phyloP scores from a whole-genome alignment of 2,113 vertebrate species.

The Felis catus region DNA sequence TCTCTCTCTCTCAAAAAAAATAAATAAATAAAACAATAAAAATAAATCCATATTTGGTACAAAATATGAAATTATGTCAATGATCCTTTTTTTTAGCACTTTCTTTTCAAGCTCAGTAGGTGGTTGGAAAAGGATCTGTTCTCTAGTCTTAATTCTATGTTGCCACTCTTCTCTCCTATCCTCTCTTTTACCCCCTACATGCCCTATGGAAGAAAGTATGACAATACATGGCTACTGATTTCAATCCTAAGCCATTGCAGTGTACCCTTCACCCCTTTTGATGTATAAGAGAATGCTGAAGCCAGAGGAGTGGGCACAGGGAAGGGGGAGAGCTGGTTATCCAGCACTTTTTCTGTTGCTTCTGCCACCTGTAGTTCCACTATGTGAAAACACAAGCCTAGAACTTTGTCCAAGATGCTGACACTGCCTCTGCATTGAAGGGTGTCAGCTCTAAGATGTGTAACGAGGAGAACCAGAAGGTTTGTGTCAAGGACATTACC shows the following conservation, averaged over 20 bases:
- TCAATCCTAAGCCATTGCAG: constrained; percentile 85
- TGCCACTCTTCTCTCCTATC: not conserved
- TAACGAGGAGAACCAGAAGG: constrained; percentile 84
- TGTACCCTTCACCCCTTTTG: constrained; percentile 85
- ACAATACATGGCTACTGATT: constrained; percentile 88
- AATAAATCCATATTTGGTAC: not conserved
- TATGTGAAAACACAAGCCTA: constrained; percentile 81
- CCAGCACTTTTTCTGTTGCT: constrained; percentile 49
- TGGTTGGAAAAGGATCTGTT: not conserved
- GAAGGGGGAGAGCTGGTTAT: not conserved
- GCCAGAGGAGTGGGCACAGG: not conserved
- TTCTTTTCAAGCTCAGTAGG: not conserved
- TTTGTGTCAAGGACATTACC: not conserved
- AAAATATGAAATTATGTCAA: not conserved
- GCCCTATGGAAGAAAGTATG: constrained; percentile 89
- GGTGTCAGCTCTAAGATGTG: constrained; percentile 86
- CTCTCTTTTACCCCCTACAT: constrained; percentile 71
- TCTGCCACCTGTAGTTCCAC: constrained; percentile 87
- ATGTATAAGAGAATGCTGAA: constrained; percentile 81
- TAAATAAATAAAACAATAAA: too few species aligned
- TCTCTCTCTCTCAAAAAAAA: too few species aligned
- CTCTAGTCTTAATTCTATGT: not conserved
- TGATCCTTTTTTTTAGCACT: not conserved
- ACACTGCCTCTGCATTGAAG: constrained; percentile 84
- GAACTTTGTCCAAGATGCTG: constrained; percentile 87